A percentile compares a stretch with the other conserved stretches of the same genome.
These are phyloP conservation scores for Perca fluviatilis DNA, from an alignment of 2,113 vertebrate species.

Conservation along the genomic window DNA sequence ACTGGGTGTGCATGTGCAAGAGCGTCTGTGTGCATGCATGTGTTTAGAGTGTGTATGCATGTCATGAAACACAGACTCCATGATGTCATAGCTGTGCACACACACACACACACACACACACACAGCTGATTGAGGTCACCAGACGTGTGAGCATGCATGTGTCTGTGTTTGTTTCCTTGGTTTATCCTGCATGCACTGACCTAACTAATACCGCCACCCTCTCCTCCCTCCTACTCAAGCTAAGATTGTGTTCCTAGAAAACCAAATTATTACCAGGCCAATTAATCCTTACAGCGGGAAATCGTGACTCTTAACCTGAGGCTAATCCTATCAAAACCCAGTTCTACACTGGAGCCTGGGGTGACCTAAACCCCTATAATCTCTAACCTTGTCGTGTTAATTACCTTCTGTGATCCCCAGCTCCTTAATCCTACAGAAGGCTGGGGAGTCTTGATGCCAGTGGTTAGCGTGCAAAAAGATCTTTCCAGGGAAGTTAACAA, in stretches of 20 bases:
- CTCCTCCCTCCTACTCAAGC: background rate
- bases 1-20: constrained; percentile 47
- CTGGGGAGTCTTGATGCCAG: constrained; percentile 15
- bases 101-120: background rate
- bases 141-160: constrained; percentile 26
- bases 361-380: constrained; percentile 55
- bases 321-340: constrained; percentile 56
- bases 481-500: constrained; percentile 20
- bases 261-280: constrained; percentile 43
- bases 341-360: background rate
- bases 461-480: constrained; percentile 9
- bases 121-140: constrained; percentile 50
- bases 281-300: constrained; percentile 35
- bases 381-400: constrained; percentile 29
- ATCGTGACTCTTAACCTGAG: constrained; percentile 11
- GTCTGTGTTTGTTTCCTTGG: constrained; percentile 19
- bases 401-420: constrained; percentile 37
- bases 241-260: constrained; percentile 27
- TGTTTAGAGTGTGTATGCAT: constrained; percentile 7
- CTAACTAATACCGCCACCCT: background rate
- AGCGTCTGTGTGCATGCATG: constrained; percentile 11
- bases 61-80: constrained; percentile 57
- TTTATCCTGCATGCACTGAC: constrained; percentile 43
- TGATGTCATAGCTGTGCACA: constrained; percentile 59
- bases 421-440: constrained; percentile 10